Percentiles rank a stretch among this genome's conserved stretches.
These are phyloP conservation scores for Cecidostiba fungosa DNA, from an alignment of 2,888 invertebrate genomes.

Conservation along the genomic window DNA sequence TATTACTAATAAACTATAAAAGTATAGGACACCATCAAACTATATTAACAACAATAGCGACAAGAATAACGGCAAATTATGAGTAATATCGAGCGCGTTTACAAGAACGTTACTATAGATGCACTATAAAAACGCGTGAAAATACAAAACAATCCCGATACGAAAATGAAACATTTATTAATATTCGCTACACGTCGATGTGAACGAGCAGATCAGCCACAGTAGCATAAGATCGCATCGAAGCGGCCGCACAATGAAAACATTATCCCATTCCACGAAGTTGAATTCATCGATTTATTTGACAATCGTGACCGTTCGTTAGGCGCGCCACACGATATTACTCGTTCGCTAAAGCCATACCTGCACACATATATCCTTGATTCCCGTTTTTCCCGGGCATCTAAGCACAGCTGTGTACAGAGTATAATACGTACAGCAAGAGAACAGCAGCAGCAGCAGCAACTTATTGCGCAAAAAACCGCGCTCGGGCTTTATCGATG, in stretches of 20 bases:
- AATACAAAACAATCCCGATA: not conserved
- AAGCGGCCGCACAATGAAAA: not conserved
- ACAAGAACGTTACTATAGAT: too few relatives aligned
- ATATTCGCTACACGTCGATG: not conserved
- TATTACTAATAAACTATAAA: too few relatives aligned
- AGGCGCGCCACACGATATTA: conserved; percentile 42
- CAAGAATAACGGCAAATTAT: too few relatives aligned
- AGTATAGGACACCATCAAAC: too few relatives aligned
- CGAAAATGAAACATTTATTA: not conserved
- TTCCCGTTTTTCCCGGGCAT: not conserved
- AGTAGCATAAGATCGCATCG: not conserved
- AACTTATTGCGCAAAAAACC: conserved; percentile 40
- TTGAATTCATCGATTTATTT: conserved; percentile 54
- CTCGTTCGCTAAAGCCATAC: not conserved
- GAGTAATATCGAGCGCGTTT: too few relatives aligned
- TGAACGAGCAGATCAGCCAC: not conserved
- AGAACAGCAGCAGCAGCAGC: not conserved
- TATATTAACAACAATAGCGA: too few relatives aligned
- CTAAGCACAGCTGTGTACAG: conserved; percentile 4
- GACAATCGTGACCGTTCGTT: conserved; percentile 52
- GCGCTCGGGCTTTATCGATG: conserved; percentile 54
- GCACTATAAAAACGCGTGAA: not conserved
- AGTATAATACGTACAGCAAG: not conserved
- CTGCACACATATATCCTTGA: not conserved
- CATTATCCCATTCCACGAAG: conserved; percentile 15